Evolutionary conservation across 2,888 invertebrate genomes (phyloP).

Genomic region (Eledona agricola): DNA sequence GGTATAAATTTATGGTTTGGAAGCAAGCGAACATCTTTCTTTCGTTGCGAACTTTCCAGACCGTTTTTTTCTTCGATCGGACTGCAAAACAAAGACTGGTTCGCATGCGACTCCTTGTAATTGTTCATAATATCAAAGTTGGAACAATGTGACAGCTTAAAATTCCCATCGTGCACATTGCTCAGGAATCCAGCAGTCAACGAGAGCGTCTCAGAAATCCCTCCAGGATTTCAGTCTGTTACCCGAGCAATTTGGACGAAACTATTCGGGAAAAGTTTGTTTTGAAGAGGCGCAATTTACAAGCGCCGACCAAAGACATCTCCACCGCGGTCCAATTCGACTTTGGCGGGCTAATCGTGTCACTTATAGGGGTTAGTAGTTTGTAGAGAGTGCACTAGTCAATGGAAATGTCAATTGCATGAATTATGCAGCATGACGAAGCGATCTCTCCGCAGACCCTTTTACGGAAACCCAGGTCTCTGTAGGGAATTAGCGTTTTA

Average conservation of each 20-base stretch:
- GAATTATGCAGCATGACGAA: slow-evolving; percentile 32
- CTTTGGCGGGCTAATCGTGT: slow-evolving; percentile 32
- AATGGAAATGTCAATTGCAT: slow-evolving; percentile 32
- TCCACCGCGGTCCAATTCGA: slow-evolving; percentile 6
- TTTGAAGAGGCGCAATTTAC: slow-evolving; percentile 17
- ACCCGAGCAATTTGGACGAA: slow-evolving; percentile 15
- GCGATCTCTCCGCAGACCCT: slow-evolving; percentile 31
- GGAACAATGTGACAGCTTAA: slow-evolving; percentile 13
- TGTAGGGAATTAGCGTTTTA: slow-evolving; percentile 15
- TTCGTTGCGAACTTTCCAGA: too few species aligned
- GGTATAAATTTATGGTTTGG: too few species aligned
- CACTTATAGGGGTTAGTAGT: slow-evolving; percentile 40
- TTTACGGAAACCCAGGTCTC: slow-evolving; percentile 26
- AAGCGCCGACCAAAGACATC: slow-evolving; percentile 4
- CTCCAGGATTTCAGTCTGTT: slow-evolving; percentile 15
- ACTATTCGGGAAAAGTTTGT: slow-evolving; percentile 19
- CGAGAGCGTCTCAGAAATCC: slow-evolving; percentile 7
- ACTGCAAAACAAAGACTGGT: too few species aligned
- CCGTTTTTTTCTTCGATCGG: too few species aligned
- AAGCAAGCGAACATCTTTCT: too few species aligned
- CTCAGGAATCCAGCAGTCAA: slow-evolving; percentile 14
- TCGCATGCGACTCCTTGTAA: too few species aligned
- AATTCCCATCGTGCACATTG: slow-evolving; percentile 19
- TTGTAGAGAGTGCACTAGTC: slow-evolving; percentile 29
- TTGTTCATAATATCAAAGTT: slow-evolving; percentile 5